These are phyloP conservation scores for Sylvia atricapilla DNA, from an alignment of 2,113 vertebrate species.

Conservation along the genomic window DNA sequence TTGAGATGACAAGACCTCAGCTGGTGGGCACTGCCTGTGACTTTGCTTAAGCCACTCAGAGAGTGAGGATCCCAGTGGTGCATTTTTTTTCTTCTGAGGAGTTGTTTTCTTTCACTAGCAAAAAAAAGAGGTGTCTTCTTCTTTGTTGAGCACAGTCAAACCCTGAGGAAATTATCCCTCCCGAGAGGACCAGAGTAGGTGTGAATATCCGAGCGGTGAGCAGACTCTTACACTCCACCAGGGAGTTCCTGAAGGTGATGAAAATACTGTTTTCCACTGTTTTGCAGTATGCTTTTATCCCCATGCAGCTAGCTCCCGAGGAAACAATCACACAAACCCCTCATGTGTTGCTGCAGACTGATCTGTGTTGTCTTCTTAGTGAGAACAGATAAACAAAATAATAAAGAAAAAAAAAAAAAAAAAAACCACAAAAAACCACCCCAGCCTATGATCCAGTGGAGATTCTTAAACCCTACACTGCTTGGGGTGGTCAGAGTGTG, in stretches of 20 bases:
- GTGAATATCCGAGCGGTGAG: background rate
- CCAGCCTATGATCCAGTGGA: background rate
- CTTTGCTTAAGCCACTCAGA: background rate
- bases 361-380: background rate
- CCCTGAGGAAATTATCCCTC: background rate
- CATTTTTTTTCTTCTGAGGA: background rate
- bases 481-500: background rate
- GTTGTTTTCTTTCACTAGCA: background rate
- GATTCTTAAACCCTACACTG: background rate
- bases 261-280: background rate
- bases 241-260: background rate
- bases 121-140: background rate
- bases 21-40: background rate
- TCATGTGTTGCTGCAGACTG: background rate
- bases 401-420: background rate
- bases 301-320: background rate
- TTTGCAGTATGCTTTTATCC: background rate
- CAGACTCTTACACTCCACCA: background rate
- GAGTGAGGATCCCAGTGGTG: background rate
- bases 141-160: background rate
- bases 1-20: background rate
- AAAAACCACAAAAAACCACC: too few relatives aligned
- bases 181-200: background rate
- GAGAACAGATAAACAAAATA: background rate
- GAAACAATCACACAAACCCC: background rate